phyloP scores from a whole-genome alignment of 2,888 invertebrate species.

The Drosophila meridiana region DNA sequence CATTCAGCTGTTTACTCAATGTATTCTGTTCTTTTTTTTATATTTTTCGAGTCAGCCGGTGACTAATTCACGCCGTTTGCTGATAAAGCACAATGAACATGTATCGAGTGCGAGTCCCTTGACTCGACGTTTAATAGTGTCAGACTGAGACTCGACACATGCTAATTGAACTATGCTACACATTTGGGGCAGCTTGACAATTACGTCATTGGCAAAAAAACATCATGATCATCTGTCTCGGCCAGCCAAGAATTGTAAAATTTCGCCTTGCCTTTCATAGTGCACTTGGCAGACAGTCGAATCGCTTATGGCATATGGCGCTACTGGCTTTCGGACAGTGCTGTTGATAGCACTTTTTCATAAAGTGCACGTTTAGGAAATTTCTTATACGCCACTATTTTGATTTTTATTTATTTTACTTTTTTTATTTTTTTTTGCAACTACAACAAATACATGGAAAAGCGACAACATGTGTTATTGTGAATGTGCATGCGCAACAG shows the following conservation, averaged over 20 bases:
- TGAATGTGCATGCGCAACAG: slow-evolving; percentile 29
- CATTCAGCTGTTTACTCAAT: slow-evolving; percentile 17
- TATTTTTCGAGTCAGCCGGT: slow-evolving; percentile 24
- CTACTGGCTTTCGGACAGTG: slow-evolving; percentile 39
- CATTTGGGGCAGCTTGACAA: slow-evolving; percentile 33
- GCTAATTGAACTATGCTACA: slow-evolving; percentile 9
- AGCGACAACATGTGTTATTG: slow-evolving; percentile 19
- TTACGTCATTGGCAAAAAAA: slow-evolving; percentile 48
- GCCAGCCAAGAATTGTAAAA: slow-evolving; percentile 24
- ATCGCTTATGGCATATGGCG: slow-evolving; percentile 54
- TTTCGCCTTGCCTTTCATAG: slow-evolving; percentile 31
- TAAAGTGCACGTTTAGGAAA: slow-evolving; percentile 69
- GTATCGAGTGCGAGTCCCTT: slow-evolving; percentile 2
- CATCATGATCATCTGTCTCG: slow-evolving; percentile 14
- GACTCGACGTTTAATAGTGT: slow-evolving; percentile 20
- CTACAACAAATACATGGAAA: slow-evolving; percentile 35
- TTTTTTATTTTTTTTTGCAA: slow-evolving; percentile 8
- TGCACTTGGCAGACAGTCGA: slow-evolving; percentile 62
- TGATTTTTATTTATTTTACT: slow-evolving; percentile 19
- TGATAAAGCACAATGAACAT: slow-evolving; percentile 39
- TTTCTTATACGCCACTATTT: slow-evolving; percentile 28
- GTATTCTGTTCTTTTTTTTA: neutral
- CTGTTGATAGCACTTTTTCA: slow-evolving; percentile 62
- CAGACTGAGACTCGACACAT: neutral
- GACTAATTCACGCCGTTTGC: slow-evolving; percentile 54